Evolutionary conservation across 2,113 vertebrate species (phyloP), one percentile per base, ranked within the genome.

Genomic region (Cryptotis parvus): DNA sequence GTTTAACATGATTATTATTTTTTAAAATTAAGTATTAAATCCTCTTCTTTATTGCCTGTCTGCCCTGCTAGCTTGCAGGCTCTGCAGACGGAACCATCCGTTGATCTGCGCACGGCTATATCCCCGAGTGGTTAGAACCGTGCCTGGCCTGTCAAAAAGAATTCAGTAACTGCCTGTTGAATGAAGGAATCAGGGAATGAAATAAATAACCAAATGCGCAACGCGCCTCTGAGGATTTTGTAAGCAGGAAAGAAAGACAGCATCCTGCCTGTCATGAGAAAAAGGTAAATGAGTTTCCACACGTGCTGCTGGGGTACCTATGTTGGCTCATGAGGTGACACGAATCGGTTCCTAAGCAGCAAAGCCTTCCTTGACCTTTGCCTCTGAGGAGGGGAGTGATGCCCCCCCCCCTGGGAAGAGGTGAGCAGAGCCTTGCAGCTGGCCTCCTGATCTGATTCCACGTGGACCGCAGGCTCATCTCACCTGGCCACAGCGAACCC

Each of bases 391-490:
- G 45, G 45, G 45, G 45, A 11, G 43, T 45, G 43, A 49, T 49
- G 45, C 45, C 45, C 45, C 45, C 14, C 6, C 58, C 27, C 37
- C 45, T 29, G 1, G 5, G 63, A 63, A 63, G 61, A 70, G 4
- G 37, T 9, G 10, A 49, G 75, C 37, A 78, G 24, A 93, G 52
- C 68, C 49, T 0, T 39, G n/a, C 33, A 41, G 35, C 45, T 41
- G 15, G 31, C 66, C 35, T 41, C 87, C 14, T 91, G 24, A 91
- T 61, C 33, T 33, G 73, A 78, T 92, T 79, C 73, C 70, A 18
- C 31, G 31, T 27, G 22, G 84, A 31, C 35, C 45, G n/a, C 43
- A 63, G 52, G 58, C 75, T 86, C 73, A 61, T 35, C 61, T 92
- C 45, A 70, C 37, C 16, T 9, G 6, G n/a, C 77, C 73, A 41